Percentiles rank a stretch among this genome's conserved stretches.
These are phyloP conservation scores for Macrosiphum euphorbiae DNA, from an alignment of 2,888 invertebrate genomes.

Conservation along the genomic window DNA sequence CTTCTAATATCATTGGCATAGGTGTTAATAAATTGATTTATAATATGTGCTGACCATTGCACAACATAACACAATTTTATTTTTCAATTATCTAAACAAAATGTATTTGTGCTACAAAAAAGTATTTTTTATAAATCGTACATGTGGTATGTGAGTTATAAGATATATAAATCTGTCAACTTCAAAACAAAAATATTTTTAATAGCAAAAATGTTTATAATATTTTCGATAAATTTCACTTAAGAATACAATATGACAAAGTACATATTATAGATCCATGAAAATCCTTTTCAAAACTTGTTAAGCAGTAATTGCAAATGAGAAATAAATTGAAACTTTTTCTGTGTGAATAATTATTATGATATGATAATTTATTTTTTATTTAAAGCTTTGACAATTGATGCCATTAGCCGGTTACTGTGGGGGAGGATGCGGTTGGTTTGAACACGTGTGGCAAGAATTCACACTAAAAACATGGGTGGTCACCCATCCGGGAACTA, in stretches of 20 bases:
- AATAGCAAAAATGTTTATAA: neutral
- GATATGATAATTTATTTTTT: neutral
- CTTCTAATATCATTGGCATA: no score
- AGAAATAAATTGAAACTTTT: conserved; percentile 15
- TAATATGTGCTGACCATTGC: neutral
- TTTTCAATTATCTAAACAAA: neutral
- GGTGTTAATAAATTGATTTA: no score
- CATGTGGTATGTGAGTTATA: neutral
- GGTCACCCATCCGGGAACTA: no score
- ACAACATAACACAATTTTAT: neutral
- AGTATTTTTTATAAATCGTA: neutral
- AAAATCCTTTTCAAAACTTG: conserved; percentile 27
- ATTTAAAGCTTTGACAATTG: no score
- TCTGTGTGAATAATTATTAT: neutral
- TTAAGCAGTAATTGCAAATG: neutral
- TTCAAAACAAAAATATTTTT: neutral
- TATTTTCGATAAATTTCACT: conserved; percentile 10
- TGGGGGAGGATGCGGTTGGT: no score
- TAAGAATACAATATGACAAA: neutral
- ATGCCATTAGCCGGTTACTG: no score
- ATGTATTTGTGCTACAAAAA: neutral
- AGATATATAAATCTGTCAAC: neutral
- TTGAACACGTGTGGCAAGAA: no score
- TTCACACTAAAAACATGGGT: no score
- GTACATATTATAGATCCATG: neutral